phyloP scores from a whole-genome alignment of 2,888 invertebrate species.

The Agrotis ipsilon region DNA sequence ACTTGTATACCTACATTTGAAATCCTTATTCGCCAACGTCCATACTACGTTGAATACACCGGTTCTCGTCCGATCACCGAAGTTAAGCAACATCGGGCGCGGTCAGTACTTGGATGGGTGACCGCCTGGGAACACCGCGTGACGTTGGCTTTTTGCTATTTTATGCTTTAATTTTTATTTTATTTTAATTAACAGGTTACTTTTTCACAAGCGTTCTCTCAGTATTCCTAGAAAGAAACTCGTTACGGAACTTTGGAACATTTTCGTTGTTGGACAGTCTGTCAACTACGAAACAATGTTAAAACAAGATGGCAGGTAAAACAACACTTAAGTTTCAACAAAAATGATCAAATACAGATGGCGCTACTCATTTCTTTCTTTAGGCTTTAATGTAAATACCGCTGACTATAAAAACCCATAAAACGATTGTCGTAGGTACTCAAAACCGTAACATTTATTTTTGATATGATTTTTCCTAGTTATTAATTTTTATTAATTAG shows the following conservation, averaged over 20 bases:
- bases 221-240: no score
- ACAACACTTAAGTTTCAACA: background rate
- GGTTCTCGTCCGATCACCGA: constrained; percentile 88
- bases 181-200: no score
- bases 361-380: constrained; percentile 15
- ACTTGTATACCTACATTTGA: no score
- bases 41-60: constrained; percentile 84
- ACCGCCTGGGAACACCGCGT: constrained; percentile 87
- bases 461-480: no score
- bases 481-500: no score
- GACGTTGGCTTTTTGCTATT: constrained; percentile 72
- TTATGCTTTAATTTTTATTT: no score
- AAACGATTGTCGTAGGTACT: background rate
- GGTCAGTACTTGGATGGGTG: constrained; percentile 89
- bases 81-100: constrained; percentile 87
- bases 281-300: no score
- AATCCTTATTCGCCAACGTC: constrained; percentile 72
- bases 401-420: no score
- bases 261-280: no score
- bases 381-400: background rate
- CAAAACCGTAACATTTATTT: no score
- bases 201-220: no score
- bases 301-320: constrained; percentile 34
- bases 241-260: no score
- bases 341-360: constrained; percentile 33